Evolutionary conservation across 2,888 invertebrate species (phyloP).

Genomic region (Miltochrista miniata): DNA sequence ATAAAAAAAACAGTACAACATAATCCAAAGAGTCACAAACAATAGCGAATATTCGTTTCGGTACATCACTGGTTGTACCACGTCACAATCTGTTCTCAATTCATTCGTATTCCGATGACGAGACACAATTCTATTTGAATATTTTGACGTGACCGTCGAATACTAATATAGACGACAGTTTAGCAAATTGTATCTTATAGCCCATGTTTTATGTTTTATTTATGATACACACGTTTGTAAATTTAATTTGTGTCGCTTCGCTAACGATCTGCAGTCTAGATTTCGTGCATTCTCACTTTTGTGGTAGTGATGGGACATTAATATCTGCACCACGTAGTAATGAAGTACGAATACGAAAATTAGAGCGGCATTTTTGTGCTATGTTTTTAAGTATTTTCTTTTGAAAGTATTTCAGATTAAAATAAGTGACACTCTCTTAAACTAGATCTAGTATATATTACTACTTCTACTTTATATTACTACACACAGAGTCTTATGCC

Average conservation of each 20-base stretch:
- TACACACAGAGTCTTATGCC: too few relatives aligned
- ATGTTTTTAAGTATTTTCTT: background rate
- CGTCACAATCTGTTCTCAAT: slow-evolving; percentile 50
- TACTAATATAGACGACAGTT: slow-evolving; percentile 70
- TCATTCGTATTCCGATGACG: slow-evolving; percentile 70
- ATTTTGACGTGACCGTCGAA: slow-evolving; percentile 67
- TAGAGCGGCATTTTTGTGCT: background rate
- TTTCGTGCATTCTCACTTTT: slow-evolving; percentile 37
- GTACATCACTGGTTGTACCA: slow-evolving; percentile 43
- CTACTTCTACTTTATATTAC: too few relatives aligned
- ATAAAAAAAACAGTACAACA: slow-evolving; percentile 40
- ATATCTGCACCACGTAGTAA: background rate
- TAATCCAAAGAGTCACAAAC: slow-evolving; percentile 48
- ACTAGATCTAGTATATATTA: too few relatives aligned
- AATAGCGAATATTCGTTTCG: slow-evolving; percentile 55
- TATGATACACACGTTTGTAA: slow-evolving; percentile 60
- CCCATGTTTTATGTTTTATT: slow-evolving; percentile 69
- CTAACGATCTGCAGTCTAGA: slow-evolving; percentile 35
- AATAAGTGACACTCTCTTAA: too few relatives aligned
- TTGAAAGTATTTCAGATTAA: too few relatives aligned
- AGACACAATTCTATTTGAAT: slow-evolving; percentile 75
- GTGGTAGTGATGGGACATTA: slow-evolving; percentile 29
- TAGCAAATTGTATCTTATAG: slow-evolving; percentile 71
- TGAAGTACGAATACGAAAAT: background rate
- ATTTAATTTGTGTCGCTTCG: slow-evolving; percentile 61